A percentile compares a stretch with the other conserved stretches of the same genome.
Conservation (phyloP, 2,113 vertebrate genomes). For the Excalfactoria chinensis region DNA sequence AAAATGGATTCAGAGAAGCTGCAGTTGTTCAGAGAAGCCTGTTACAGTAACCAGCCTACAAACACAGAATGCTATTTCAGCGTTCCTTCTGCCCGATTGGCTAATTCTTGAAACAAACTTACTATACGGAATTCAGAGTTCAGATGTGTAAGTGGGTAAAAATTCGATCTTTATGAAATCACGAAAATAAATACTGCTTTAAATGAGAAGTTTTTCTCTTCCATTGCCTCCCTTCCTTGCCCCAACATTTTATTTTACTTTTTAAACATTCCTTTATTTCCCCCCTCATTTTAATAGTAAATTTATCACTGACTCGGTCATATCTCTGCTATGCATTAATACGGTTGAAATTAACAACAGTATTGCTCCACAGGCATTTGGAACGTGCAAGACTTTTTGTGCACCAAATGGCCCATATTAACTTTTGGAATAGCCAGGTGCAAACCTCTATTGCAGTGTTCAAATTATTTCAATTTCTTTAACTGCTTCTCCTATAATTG, state of each 20-base stretch:
- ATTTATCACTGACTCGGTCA: slow-evolving; percentile 31
- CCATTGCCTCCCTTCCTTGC: not conserved
- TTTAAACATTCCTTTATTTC: not conserved
- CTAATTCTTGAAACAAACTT: slow-evolving; percentile 42
- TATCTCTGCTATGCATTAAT: slow-evolving; percentile 30
- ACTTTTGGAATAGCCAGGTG: slow-evolving; percentile 60
- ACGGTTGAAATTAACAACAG: slow-evolving; percentile 46
- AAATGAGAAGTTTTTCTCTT: slow-evolving; percentile 12
- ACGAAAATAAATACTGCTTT: slow-evolving; percentile 20
- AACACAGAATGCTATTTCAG: not conserved
- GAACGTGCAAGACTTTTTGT: slow-evolving; percentile 47
- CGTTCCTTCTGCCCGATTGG: slow-evolving; percentile 12
- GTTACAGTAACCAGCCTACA: not conserved
- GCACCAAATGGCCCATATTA: slow-evolving; percentile 65
- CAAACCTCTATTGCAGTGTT: slow-evolving; percentile 59
- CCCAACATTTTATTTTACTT: not conserved
- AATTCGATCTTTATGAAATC: slow-evolving; percentile 40
- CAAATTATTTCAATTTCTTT: slow-evolving; percentile 62
- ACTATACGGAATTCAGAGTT: slow-evolving; percentile 30
- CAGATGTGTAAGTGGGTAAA: slow-evolving; percentile 15
- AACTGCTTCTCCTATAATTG: slow-evolving; percentile 59
- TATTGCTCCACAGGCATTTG: slow-evolving; percentile 48
- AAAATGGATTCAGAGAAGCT: not conserved
- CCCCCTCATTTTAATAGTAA: slow-evolving; percentile 8
- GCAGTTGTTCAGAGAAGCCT: slow-evolving; percentile 4